Base-by-base conservation (phyloP, 1,140 invertebrate genomes). In the Melanaphis sacchari region DNA sequence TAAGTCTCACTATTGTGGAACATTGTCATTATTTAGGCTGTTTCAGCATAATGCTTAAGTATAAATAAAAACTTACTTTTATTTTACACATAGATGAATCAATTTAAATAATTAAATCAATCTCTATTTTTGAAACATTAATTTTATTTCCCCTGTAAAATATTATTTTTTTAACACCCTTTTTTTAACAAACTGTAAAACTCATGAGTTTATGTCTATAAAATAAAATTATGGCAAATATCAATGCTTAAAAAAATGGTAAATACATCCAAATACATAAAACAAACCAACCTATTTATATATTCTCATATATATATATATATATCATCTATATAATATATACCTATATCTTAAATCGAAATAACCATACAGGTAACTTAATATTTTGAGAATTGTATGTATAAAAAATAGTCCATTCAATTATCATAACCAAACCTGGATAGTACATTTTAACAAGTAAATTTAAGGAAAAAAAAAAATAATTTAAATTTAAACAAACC, bases 301-400 rank as follows among this genome's bases (percentile, higher is more conserved):
- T n/a, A 59, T 59, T 90, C 3, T n/a, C n/a, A n/a, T n/a, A n/a
- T n/a, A n/a, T n/a, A n/a, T n/a, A n/a, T n/a, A 36, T 24, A 24
- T 38, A 46, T 52, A 89, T 38, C 9, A 49, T 49, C 46, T n/a
- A 88, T 88, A 88, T 36, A 87, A 81, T 85, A 26, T 41, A 46
- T 87, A 36, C 43, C 2, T 85, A 85, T 43, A 52, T 41, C 59
- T 90, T 90, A 59, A 41, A 11, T 41, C 21, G 31, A 90, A 40
- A 31, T 66, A 90, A 89, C 46, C 52, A 66, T 41, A 59, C 31
- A 52, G 88, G 88, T 90, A 90, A 90, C 89, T 66, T 54, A 52
- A n/a, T 54, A 90, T 90, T 90, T 90, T 90, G 52, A 90, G 52
- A 90, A 90, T 90, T 66, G 40, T 90, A 21, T n/a, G 31, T 59